A percentile compares a stretch with the other conserved stretches of the same genome.
These are phyloP conservation scores for Clarias gariepinus DNA, from an alignment of 2,113 vertebrate genomes.

Conservation along the genomic window DNA sequence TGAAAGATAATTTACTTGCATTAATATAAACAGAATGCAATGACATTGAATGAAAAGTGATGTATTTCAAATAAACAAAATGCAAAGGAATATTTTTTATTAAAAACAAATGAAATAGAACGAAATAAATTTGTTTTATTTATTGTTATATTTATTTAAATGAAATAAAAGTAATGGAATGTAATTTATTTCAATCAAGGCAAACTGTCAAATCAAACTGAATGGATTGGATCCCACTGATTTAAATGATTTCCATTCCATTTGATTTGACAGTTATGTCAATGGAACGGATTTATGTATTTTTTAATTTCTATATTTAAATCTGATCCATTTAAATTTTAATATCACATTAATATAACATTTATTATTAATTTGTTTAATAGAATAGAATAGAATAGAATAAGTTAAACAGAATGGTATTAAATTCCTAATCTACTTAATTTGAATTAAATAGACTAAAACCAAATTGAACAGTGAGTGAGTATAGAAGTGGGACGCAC, in stretches of 20 bases:
- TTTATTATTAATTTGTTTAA: neutral
- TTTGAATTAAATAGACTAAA: neutral
- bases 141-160: no score
- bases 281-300: neutral
- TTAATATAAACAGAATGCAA: no score
- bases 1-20: neutral
- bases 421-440: neutral
- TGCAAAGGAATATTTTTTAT: no score
- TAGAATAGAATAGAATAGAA: neutral
- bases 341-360: neutral
- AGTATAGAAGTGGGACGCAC: slow-evolving; percentile 62
- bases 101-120: no score
- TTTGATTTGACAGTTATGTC: no score
- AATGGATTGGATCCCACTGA: no score
- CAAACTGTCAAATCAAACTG: neutral
- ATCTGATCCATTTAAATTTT: neutral
- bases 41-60: neutral
- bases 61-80: neutral
- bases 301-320: neutral
- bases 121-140: no score
- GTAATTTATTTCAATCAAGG: neutral
- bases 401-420: no score
- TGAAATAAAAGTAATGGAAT: neutral
- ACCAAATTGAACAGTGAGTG: neutral
- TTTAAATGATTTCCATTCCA: no score